These are phyloP conservation scores for Arrhamphus sclerolepis DNA, from an alignment of 2,797 vertebrate species.

Conservation along the genomic window DNA sequence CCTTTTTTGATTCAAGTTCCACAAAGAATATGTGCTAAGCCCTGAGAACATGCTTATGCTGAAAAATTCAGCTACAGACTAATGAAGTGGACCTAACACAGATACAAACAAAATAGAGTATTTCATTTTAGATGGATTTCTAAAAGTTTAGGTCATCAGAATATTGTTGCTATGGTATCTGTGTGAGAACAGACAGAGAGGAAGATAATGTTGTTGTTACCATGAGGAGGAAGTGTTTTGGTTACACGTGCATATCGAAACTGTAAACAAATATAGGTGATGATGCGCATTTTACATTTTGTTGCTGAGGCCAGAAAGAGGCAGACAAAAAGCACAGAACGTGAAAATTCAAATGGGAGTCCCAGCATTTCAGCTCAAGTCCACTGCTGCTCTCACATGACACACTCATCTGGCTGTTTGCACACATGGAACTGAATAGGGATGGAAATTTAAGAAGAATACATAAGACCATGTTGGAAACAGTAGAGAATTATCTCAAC, in stretches of 20 bases:
- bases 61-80: constrained; percentile 1
- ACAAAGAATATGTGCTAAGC: not conserved
- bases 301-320: not conserved
- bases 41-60: constrained; percentile 10
- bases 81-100: not conserved
- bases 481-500: not conserved
- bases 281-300: constrained; percentile 1
- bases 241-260: not conserved
- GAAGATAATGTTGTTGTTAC: not conserved
- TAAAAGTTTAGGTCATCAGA: not conserved
- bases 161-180: constrained; percentile 11
- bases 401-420: too few species aligned
- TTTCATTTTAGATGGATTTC: not conserved
- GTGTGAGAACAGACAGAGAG: not conserved
- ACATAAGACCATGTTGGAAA: constrained; percentile 1
- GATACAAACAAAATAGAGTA: not conserved
- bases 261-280: constrained; percentile 8
- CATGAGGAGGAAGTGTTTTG: not conserved
- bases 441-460: too few species aligned
- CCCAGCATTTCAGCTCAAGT: not conserved
- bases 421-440: too few species aligned
- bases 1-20: not conserved
- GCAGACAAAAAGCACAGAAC: not conserved
- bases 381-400: too few species aligned
- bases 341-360: not conserved